These are phyloP conservation scores for Liodrosophila aerea DNA, from an alignment of 2,888 invertebrate species.

Conservation along the genomic window DNA sequence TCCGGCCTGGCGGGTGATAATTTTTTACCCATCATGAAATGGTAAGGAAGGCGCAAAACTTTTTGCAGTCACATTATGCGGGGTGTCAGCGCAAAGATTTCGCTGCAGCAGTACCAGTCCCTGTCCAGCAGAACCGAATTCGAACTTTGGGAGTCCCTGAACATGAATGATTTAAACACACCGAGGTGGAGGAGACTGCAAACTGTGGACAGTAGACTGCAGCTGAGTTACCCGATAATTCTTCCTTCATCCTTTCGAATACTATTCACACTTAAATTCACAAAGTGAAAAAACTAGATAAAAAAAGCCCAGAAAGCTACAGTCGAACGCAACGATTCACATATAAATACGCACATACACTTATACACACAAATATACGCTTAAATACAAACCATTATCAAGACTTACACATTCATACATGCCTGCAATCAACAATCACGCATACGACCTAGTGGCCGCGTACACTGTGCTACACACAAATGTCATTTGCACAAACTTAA, in stretches of 20 bases:
- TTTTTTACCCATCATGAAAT: conserved; percentile 51
- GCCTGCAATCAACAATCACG: no score
- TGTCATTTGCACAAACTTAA: no score
- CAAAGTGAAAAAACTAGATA: no score
- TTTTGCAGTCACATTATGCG: conserved; percentile 63
- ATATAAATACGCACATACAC: no score
- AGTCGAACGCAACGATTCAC: no score
- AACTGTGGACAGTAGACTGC: conserved; percentile 19
- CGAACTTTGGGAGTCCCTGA: conserved; percentile 29
- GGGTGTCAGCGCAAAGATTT: conserved; percentile 57
- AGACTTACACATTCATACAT: no score
- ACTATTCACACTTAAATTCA: conserved; percentile 31
- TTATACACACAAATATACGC: no score
- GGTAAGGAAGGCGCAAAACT: conserved; percentile 40
- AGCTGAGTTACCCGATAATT: conserved; percentile 17
- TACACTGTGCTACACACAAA: no score
- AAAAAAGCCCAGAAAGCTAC: no score
- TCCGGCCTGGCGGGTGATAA: conserved; percentile 59
- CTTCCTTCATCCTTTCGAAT: conserved; percentile 29
- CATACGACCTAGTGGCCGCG: no score
- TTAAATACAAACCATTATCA: no score
- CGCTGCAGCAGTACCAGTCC: not conserved
- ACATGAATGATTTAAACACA: conserved; percentile 62
- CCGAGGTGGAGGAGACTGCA: conserved; percentile 4
- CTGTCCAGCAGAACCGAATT: not conserved